These are phyloP conservation scores for Apolygus lucorum DNA, from an alignment of 1,140 invertebrate genomes.

Conservation along the genomic window DNA sequence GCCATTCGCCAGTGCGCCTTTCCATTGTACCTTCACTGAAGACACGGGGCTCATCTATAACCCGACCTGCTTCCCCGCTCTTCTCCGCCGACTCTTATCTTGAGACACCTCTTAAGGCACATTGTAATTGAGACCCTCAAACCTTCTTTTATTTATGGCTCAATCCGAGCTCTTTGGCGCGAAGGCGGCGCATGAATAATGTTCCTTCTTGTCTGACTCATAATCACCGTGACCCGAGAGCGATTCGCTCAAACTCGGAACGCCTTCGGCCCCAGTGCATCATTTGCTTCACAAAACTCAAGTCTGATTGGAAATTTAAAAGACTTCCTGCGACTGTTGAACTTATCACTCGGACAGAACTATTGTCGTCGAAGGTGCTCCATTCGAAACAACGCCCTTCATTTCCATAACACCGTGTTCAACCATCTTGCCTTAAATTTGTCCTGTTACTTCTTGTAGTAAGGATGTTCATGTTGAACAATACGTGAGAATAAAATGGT, in stretches of 20 bases:
- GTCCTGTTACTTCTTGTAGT: no score
- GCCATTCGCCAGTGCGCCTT: constrained; percentile 3
- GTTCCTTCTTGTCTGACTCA: constrained; percentile 13
- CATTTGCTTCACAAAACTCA: constrained; percentile 13
- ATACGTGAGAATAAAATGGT: no score
- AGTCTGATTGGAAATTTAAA: no score
- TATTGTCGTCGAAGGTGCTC: no score
- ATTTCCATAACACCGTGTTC: no score
- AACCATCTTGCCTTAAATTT: no score
- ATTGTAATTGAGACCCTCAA: constrained; percentile 16
- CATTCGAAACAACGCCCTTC: no score
- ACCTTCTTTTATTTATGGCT: constrained; percentile 13
- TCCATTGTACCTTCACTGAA: constrained; percentile 8
- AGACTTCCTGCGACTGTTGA: no score
- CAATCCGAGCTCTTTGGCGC: constrained; percentile 12
- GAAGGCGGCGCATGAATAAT: constrained; percentile 15
- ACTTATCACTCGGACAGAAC: no score
- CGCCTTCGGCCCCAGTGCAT: background rate
- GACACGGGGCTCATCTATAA: background rate
- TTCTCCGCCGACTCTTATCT: constrained; percentile 4
- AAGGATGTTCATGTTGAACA: no score
- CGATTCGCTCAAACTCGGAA: background rate
- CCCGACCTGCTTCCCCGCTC: background rate
- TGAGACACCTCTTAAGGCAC: constrained; percentile 16
- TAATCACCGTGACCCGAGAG: constrained; percentile 7